Evolutionary conservation across 2,888 invertebrate species (phyloP), one percentile per base, ranked within the genome.

Genomic region (Lottia gigantea): DNA sequence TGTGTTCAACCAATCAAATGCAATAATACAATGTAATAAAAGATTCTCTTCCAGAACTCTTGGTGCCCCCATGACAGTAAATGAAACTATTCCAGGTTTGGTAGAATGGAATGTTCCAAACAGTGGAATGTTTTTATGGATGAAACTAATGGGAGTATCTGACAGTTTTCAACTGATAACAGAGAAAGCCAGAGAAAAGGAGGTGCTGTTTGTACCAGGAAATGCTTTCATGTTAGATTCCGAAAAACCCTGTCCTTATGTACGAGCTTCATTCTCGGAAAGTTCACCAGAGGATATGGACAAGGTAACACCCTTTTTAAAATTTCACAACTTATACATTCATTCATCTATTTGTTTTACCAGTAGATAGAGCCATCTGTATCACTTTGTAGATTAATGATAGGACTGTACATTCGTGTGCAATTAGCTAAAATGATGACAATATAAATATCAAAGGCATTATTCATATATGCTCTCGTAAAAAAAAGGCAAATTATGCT

Each of bases 121-220:
- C 4, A 94, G 93, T 2, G 95, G 95, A 0, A 92, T 95, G 90
- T 95, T 94, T 88, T 90, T 94, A 55, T 95, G 95, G 95, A 89
- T 94, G 66, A 91, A 92, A 80, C 91, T 94, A 0, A 89, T 89
- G 4, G 92, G 91, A 0, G 90, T 95, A 0, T 89, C 91, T 1
- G 94, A 95, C 83, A 93, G 94, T 1, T 92, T 92, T 86, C 91
- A 92, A 71, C 92, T 95, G 92, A 92, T 94, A 16, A 91, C 92
- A 89, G 91, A 92, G 67, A 91, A 92, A 67, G 94, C 94, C 0
- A 86, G 93, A 26, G 90, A 91, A 68, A 92, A 93, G 71, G 92
- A 93, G 14, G 83, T 86, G 0, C 74, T 86, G 45, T 83, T 94
- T 76, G 91, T 93, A 0, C 95, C 95, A 0, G 95, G 95, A 0